Evolutionary conservation across 2,797 vertebrate species (phyloP), one percentile per base, ranked within the genome.

Genomic region (Thunnus albacares): DNA sequence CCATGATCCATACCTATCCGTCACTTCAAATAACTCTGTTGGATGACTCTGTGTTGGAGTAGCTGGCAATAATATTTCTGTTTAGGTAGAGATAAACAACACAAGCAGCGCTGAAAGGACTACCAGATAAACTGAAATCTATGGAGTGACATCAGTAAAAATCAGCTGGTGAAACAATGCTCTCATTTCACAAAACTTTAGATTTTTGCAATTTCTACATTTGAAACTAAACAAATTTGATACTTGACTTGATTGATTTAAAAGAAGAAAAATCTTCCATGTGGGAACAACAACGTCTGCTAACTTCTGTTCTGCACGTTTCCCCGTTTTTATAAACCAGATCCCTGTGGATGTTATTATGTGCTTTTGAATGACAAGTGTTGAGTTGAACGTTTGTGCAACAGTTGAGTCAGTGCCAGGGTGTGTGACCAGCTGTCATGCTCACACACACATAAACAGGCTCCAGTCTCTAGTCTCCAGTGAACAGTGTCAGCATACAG

Each of bases 1-100:
- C 86, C 70, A 56, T 94, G 91, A 93, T 95, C 93, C 92, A 93
- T 94, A 93, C 90, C 91, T 93, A 93, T 90, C 90, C 90, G 82
- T 93, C 90, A 89, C 88, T 91, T 89, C 85, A 93, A 92, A 92
- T 90, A 88, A 87, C 85, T 89, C 84, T 75, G 84, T 52, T 89
- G 77, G 79, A 87, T 75, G 82, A 87, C 81, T 86, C 79, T 84
- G 56, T 82, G 77, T 61, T 83, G 82, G 61, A 75, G 80, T 51
- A 66, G 69, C 62, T 89, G 82, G 80, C 80, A 81, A 84, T 87
- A 89, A 85, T 61, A 87, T 88, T 88, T 89, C 79, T 78, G 66
- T 85, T 90, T 75, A 93, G 83, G 85, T 88, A 66, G 66, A 79
- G 49, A 87, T 87, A 81, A 90, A 91, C 80, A 89, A 88, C 60